Base-by-base conservation (phyloP, 2,888 invertebrate species). In the Eupithecia vulgata region DNA sequence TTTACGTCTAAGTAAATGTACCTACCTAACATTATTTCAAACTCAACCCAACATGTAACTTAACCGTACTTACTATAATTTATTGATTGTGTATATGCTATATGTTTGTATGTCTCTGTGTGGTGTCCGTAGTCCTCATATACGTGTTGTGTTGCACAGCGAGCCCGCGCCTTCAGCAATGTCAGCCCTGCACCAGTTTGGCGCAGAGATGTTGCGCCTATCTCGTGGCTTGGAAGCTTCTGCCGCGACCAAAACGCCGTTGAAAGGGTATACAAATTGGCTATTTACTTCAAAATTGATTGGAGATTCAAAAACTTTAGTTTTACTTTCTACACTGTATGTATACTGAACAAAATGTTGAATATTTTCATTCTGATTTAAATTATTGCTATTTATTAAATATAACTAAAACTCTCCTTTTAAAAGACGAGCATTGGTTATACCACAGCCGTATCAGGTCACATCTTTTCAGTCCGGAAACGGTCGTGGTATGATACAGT, bases 111-210 rank as follows among this genome's bases (percentile, higher is more conserved):
- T 77, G 65, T 77, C n/a, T 76, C 72, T 76, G 80, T 86, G 83
- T 88, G 82, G 79, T 82, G 78, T 85, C 82, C 87, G 90, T 91
- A 88, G 91, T 87, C 85, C 88, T 88, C 83, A 90, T 89, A 83
- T 83, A 85, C 79, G 81, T 91, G 90, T 91, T 91, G 90, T 93
- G 87, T 92, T 93, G 93, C 90, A 95, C 96, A 91, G 95, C 88
- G 97, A 97, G 86, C 97, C 97, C 57, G 96, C 97, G 76, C 97
- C 97, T 40, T 97, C 97, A 81, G 97, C 97, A 79, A 97, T 97
- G 96, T 96, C 97, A 42, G 97, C 98, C 73, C 94, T 98, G 85
- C 97, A 97, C 88, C 97, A 97, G 87, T 97, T 97, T 88, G 97
- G 97, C 71, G 97, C 97, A 52, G 97, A 97, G 95, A 97, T 97